A percentile compares a stretch with the other conserved stretches of the same genome.
These are phyloP conservation scores for Tarsius wallacei DNA, from an alignment of 2,797 vertebrate species.

Conservation along the genomic window DNA sequence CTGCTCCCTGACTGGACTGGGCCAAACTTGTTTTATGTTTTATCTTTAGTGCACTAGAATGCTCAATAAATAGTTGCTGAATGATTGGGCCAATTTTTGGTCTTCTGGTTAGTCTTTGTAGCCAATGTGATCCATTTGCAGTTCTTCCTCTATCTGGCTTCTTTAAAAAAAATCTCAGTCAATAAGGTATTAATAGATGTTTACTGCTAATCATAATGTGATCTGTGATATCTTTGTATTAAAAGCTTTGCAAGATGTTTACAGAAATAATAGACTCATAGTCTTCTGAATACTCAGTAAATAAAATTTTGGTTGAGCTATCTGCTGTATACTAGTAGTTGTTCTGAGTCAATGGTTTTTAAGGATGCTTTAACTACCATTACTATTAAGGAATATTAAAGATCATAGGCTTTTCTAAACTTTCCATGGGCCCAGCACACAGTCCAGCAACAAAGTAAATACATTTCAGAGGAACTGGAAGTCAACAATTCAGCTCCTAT, in stretches of 20 bases:
- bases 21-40: background rate
- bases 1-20: too few species aligned
- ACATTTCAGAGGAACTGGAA: constrained; percentile 29
- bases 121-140: background rate
- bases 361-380: background rate
- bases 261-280: background rate
- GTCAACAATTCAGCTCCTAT: background rate
- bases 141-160: background rate
- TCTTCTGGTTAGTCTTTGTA: background rate
- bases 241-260: constrained; percentile 16
- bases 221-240: background rate
- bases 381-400: constrained; percentile 35
- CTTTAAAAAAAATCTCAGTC: background rate
- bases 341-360: background rate
- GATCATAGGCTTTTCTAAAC: background rate
- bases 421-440: background rate
- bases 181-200: background rate
- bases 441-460: constrained; percentile 39
- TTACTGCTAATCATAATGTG: background rate
- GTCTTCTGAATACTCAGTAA: constrained; percentile 42
- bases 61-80: background rate
- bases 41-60: background rate
- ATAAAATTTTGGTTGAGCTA: constrained; percentile 1
- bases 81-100: background rate
- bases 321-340: background rate